Evolutionary conservation across 2,797 vertebrate genomes (phyloP).

Genomic region (Acanthurus lineatus): DNA sequence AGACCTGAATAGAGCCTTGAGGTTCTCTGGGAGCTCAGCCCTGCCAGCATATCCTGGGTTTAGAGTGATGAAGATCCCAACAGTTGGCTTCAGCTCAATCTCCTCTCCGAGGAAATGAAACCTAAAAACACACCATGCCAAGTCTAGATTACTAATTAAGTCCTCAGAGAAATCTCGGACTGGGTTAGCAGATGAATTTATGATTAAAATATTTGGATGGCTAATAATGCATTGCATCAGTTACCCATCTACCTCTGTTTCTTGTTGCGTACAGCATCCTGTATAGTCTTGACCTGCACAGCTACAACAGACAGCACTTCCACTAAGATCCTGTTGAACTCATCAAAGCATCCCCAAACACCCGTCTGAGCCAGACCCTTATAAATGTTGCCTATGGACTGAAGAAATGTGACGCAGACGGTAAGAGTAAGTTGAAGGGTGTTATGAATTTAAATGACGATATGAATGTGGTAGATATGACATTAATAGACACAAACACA

Average conservation of each 20-base stretch:
- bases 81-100: slow-evolving; percentile 84
- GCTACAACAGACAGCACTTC: slow-evolving; percentile 86
- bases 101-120: slow-evolving; percentile 88
- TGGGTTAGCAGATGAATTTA: background rate
- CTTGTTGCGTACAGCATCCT: slow-evolving; percentile 86
- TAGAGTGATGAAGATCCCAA: slow-evolving; percentile 89
- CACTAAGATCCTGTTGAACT: slow-evolving; percentile 87
- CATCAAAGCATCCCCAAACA: slow-evolving; percentile 86
- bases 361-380: slow-evolving; percentile 88
- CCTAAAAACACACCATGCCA: slow-evolving; percentile 64
- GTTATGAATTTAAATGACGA: background rate
- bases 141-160: background rate
- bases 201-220: background rate
- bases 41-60: slow-evolving; percentile 89
- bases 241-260: slow-evolving; percentile 80
- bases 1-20: slow-evolving; percentile 87
- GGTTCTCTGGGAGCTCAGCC: slow-evolving; percentile 87
- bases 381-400: slow-evolving; percentile 87
- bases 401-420: slow-evolving; percentile 6
- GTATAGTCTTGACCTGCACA: slow-evolving; percentile 86
- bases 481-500: background rate
- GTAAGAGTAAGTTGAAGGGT: background rate
- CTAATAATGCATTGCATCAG: background rate
- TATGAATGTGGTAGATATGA: background rate
- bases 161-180: background rate